Percentiles rank a stretch among this genome's conserved stretches.
Evolutionary conservation across 2,888 invertebrate genomes (phyloP).

Genomic region (Dioctria rufipes): DNA sequence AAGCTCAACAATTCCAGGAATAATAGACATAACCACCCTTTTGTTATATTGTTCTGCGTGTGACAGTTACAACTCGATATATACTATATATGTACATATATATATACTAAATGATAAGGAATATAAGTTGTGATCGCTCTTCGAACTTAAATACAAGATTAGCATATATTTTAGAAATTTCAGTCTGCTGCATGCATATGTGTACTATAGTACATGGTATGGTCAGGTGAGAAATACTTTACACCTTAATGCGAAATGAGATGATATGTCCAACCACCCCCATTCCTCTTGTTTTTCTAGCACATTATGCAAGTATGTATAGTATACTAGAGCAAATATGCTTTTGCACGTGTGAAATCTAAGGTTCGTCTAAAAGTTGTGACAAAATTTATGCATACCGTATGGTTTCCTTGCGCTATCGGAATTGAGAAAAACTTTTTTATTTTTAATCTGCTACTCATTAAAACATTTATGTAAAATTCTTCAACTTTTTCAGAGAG

Average conservation of each 20-base stretch:
- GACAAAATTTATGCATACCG: background rate
- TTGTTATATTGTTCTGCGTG: constrained; percentile 19
- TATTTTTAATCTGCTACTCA: no score
- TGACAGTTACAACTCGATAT: constrained; percentile 7
- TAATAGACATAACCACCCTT: constrained; percentile 20
- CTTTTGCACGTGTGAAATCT: background rate
- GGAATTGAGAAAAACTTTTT: no score
- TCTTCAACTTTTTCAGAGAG: no score
- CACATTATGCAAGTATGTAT: no score
- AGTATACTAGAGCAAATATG: background rate
- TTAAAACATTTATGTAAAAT: no score
- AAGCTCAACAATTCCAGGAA: constrained; percentile 7
- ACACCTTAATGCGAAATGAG: background rate
- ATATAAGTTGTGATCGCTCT: constrained; percentile 31
- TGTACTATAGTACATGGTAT: background rate
- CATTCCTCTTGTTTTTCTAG: no score
- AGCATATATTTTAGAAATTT: constrained; percentile 20
- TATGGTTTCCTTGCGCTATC: background rate
- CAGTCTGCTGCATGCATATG: background rate
- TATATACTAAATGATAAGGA: background rate
- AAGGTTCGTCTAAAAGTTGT: background rate
- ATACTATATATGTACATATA: background rate
- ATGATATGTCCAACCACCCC: background rate
- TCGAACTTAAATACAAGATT: constrained; percentile 10
- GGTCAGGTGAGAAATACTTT: constrained; percentile 4